These are phyloP conservation scores for Phalacrocorax brasilianus DNA, from an alignment of 2,113 vertebrate genomes.

Conservation along the genomic window DNA sequence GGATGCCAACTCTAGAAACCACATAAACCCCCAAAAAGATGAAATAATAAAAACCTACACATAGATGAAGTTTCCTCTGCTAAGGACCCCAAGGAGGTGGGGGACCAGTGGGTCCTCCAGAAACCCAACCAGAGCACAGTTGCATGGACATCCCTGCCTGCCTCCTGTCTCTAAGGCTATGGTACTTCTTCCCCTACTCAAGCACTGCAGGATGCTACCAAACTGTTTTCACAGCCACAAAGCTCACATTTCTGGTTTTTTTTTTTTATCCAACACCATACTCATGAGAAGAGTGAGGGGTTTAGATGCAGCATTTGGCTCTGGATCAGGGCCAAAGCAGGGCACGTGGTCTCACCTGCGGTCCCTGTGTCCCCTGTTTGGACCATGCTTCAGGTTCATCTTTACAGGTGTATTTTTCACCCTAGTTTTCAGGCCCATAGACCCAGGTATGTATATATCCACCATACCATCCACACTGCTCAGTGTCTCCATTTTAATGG, in stretches of 20 bases:
- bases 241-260: not conserved
- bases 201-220: not conserved
- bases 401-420: not conserved
- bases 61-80: not conserved
- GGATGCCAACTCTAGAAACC: not conserved
- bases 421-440: not conserved
- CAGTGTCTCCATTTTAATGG: not conserved
- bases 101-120: not conserved
- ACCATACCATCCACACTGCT: not conserved
- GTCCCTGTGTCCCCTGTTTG: not conserved
- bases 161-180: not conserved
- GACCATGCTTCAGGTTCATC: not conserved
- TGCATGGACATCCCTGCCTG: rapidly evolving
- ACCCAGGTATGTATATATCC: too few species aligned
- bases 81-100: not conserved
- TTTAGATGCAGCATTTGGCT: not conserved
- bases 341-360: not conserved
- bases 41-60: not conserved
- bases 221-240: not conserved
- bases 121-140: not conserved
- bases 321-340: not conserved
- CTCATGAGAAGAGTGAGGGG: not conserved
- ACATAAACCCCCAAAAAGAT: not conserved
- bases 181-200: not conserved
- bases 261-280: not conserved